Percentiles rank a stretch among this genome's conserved stretches.
Evolutionary conservation across 2,113 vertebrate species (phyloP).

Genomic region (Alaudala cheleensis): DNA sequence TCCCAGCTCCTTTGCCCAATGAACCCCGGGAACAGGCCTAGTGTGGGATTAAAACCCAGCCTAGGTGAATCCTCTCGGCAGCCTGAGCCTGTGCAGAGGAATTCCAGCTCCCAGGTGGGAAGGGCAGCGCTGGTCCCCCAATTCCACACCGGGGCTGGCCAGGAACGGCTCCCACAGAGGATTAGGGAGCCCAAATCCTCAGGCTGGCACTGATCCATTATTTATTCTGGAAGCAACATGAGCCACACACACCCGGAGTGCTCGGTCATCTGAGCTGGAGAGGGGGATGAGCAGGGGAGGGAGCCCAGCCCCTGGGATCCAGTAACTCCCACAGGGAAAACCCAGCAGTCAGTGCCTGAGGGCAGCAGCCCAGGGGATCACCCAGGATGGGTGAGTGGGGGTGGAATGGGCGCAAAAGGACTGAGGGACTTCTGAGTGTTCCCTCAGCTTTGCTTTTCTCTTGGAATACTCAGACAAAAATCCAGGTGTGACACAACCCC

Average conservation of each 20-base stretch:
- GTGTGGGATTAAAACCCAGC: neutral
- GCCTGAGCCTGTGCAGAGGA: neutral
- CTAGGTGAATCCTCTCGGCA: accelerated
- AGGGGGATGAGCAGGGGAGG: neutral
- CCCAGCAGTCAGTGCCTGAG: neutral
- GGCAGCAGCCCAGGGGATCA: neutral
- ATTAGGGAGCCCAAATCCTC: neutral
- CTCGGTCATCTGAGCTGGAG: neutral
- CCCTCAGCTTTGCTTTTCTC: neutral
- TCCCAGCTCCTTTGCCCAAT: accelerated
- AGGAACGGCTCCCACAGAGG: neutral
- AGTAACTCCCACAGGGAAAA: neutral
- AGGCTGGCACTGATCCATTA: neutral
- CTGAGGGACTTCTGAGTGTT: neutral
- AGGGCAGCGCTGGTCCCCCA: neutral
- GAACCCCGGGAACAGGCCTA: neutral
- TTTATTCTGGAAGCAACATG: conserved; percentile 5
- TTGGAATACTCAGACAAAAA: neutral
- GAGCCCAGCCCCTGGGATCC: neutral
- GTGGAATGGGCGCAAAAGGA: neutral
- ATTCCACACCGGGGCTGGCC: accelerated
- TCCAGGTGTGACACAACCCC: neutral
- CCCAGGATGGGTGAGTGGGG: neutral
- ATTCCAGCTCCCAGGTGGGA: neutral
- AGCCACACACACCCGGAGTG: neutral